phyloP scores from a whole-genome alignment of 2,113 vertebrate species.

The Chionis minor region DNA sequence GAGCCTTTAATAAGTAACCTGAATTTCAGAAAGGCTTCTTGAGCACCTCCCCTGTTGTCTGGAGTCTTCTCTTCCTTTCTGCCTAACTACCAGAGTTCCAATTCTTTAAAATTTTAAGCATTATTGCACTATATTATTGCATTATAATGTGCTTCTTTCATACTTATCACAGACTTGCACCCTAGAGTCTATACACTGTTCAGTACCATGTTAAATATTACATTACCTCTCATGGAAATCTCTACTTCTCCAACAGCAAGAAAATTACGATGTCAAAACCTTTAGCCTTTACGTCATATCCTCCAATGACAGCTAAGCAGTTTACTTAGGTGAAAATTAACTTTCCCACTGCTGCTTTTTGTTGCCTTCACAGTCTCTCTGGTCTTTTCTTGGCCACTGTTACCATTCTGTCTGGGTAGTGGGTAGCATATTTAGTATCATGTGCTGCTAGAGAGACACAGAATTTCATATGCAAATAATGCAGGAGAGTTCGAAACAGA shows the following conservation, averaged over 20 bases:
- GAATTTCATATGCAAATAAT: background rate
- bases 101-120: background rate
- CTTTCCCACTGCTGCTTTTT: background rate
- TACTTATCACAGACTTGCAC: background rate
- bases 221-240: background rate
- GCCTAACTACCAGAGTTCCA: background rate
- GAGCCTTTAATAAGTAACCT: background rate
- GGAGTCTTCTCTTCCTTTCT: background rate
- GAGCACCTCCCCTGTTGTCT: background rate
- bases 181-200: background rate
- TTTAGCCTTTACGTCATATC: background rate
- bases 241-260: background rate
- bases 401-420: background rate
- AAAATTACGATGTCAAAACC: background rate
- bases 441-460: background rate
- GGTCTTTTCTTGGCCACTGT: background rate
- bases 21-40: background rate
- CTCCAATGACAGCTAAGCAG: background rate
- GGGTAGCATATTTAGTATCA: background rate
- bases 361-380: background rate
- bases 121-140: too few species aligned
- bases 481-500: background rate
- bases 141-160: background rate
- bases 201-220: background rate
- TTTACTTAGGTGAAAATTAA: background rate